Evolutionary conservation across 2,113 vertebrate genomes (phyloP), one percentile per base, ranked within the genome.

Genomic region (Dermatemys mawii): DNA sequence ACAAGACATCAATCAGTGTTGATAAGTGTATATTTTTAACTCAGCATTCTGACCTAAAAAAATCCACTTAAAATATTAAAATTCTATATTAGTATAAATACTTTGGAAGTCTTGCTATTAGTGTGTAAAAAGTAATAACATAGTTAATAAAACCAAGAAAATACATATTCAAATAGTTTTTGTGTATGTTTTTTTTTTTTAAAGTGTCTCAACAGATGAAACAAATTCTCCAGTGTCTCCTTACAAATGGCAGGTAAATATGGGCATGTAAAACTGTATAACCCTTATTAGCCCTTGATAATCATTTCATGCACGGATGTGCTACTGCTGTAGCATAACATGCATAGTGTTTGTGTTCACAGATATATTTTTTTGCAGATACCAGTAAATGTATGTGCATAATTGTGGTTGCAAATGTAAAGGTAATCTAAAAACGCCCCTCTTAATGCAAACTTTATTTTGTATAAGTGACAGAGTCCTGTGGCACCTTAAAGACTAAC

Each of bases 181-280:
- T 8, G 4, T 67, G 3, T 29, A n/a, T n/a, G n/a, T 98, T 26
- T 83, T 96, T 89, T 96, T 94, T 80, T 95, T 94, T 96, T 96
- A 8, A 70, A 99, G 99, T 95, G 97, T 99, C 50, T 99, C 98
- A 84, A 53, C 99, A 94, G 99, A 99, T 96, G 99, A 99, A 97
- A 98, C 98, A 89, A 99, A 98, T 79, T 99, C 98, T 46, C 98
- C 98, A 2, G 98, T 98, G 21, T 99, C 98, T 51, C 96, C 98
- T 3, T 97, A 98, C 53, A 98, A 96, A 86, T 99, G 99, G 97
- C 99, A 99, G 99, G 99, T 99, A 99, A 96, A 90, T 78, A 70
- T 1, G 46, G 9, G 73, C 49, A 41, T 32, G 6, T 32, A 21
- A 73, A 86, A 11, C 4, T 73, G 4, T 57, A 16, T 84, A 12